Evolutionary conservation across 2,113 vertebrate genomes (phyloP), one percentile per base, ranked within the genome.

Genomic region (Tachysurus fulvidraco): DNA sequence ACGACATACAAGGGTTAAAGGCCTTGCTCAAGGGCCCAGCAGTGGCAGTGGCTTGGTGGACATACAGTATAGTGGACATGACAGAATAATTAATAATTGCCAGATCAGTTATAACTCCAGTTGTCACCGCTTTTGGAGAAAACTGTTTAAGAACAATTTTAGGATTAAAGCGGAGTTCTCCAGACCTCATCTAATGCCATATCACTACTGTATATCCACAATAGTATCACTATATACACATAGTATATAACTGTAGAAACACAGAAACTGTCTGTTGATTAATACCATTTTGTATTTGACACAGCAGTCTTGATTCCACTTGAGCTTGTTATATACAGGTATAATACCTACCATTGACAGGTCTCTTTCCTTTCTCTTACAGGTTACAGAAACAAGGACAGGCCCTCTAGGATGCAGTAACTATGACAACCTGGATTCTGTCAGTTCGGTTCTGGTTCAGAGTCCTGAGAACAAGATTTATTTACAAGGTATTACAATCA

Each of bases 351-450:
- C 90, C 87, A 89, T 91, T 93, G 73, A 91, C 80, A 88, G 84
- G 85, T 87, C 80, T 59, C 90, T 88, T 84, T 83, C 71, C 73
- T 64, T 78, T 92, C 89, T 85, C 89, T 91, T 76, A 36, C 90
- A 96, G 95, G 95, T 96, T 94, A 96, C 95, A 55, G 95, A 96
- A 94, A 96, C 95, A 92, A 95, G 95, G 92, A 96, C 95, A 64
- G 95, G 95, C 78, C 95, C 95, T 91, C 94, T 96, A 28, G 95
- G 95, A 94, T 96, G 95, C 94, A 96, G 95, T 95, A 96, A 96
- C 94, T 96, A 96, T 95, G 95, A 96, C 95, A 96, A 96, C 94
- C 95, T 96, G 79, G 95, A 96, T 93, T 96, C 95, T 92, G 95
- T 96, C 94, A 96, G 95, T 92, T 96, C 95, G 69, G 95, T 96